Evolutionary conservation across 1,140 invertebrate species (phyloP).

Genomic region (Bombus waltoni): DNA sequence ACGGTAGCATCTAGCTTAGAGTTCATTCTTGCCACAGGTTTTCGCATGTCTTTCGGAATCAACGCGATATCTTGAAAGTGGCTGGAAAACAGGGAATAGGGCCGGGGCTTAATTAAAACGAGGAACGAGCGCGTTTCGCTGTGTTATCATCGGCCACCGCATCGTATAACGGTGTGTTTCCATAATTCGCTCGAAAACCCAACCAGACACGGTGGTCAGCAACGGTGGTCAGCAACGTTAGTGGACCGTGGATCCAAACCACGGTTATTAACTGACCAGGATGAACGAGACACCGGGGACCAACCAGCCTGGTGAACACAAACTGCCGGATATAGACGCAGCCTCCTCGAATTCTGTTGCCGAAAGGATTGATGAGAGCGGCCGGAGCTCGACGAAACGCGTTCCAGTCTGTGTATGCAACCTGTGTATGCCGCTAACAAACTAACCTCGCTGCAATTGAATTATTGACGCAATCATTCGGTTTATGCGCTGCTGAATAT

Average conservation of each 20-base stretch:
- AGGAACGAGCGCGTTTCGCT: constrained; percentile 72
- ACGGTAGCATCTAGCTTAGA: not conserved
- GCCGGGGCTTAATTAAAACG: constrained; percentile 79
- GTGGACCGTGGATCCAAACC: constrained; percentile 65
- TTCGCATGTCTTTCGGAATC: constrained; percentile 32
- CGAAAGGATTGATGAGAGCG: constrained; percentile 77
- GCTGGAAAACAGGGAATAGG: not conserved
- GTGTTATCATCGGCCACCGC: constrained; percentile 68
- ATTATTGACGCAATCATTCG: constrained; percentile 50
- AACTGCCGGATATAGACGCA: constrained; percentile 53
- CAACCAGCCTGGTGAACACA: constrained; percentile 60
- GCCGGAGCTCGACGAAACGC: constrained; percentile 46
- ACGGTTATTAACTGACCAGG: constrained; percentile 79
- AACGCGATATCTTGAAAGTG: constrained; percentile 43
- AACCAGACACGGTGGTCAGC: constrained; percentile 65
- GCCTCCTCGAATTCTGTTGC: constrained; percentile 71
- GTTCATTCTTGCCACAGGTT: not conserved
- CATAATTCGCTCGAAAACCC: constrained; percentile 72
- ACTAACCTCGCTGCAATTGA: constrained; percentile 49
- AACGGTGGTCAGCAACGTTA: constrained; percentile 57
- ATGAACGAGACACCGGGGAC: constrained; percentile 81
- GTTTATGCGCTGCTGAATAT: constrained; percentile 13
- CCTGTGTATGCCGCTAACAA: constrained; percentile 32
- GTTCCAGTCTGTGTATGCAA: not conserved
- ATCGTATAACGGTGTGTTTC: constrained; percentile 76